Percentiles rank a stretch among this genome's conserved stretches.
These are phyloP conservation scores for Calypte anna DNA, from an alignment of 2,113 vertebrate species.

Conservation along the genomic window DNA sequence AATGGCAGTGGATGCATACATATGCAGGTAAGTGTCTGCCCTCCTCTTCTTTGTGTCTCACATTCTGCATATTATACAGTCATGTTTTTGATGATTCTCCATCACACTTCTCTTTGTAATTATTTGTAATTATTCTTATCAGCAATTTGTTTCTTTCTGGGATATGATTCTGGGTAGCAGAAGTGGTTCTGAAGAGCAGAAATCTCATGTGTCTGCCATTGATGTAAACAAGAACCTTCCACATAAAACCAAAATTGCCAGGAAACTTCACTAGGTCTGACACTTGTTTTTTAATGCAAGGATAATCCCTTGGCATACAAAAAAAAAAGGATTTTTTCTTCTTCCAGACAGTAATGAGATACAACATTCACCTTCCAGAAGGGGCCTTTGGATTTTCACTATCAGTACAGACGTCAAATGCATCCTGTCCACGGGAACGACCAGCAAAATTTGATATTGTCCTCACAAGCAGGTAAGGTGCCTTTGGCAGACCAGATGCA, in stretches of 20 bases:
- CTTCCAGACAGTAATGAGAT: conserved; percentile 64
- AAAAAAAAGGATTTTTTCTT: background rate
- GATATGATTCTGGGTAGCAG: background rate
- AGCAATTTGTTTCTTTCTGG: background rate
- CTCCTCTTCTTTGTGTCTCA: background rate
- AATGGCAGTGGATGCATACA: conserved; percentile 62
- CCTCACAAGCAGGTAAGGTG: conserved; percentile 52
- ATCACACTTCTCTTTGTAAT: background rate
- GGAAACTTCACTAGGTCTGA: background rate
- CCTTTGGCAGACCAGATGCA: background rate
- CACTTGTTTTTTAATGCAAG: background rate
- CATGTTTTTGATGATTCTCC: background rate
- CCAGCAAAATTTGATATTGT: conserved; percentile 61
- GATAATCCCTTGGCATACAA: background rate
- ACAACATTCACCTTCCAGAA: conserved; percentile 61
- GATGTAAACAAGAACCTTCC: background rate
- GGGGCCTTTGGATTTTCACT: conserved; percentile 58
- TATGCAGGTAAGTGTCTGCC: conserved; percentile 56
- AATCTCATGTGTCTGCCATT: fast-evolving
- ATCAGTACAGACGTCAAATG: conserved; percentile 40
- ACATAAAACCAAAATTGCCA: background rate
- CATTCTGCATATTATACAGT: background rate
- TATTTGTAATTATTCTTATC: background rate
- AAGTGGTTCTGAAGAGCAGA: background rate
- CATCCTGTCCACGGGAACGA: background rate